Evolutionary conservation across 92 coral and sea anemone genomes (phyloP).

Genomic region (Palythoa caribaeorum): DNA sequence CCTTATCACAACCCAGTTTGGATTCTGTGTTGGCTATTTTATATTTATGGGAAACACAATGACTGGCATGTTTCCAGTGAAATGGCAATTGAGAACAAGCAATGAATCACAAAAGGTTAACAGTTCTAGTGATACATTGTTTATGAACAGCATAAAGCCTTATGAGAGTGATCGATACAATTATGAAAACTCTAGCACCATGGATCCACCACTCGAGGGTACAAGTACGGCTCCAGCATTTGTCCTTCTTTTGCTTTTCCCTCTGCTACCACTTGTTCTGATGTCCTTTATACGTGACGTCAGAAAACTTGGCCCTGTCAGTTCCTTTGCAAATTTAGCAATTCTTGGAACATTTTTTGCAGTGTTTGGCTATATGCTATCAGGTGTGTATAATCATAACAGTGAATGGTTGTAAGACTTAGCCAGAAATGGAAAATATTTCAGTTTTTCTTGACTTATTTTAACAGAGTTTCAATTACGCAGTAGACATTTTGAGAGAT

Average conservation of each 20-base stretch:
- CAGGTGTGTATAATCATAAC: conserved; percentile 67
- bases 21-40: conserved; percentile 94
- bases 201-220: conserved; percentile 9
- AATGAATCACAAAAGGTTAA: conserved; percentile 1
- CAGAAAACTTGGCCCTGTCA: conserved; percentile 86
- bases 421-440: too few species aligned
- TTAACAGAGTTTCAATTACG: too few species aligned
- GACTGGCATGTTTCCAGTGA: conserved; percentile 73
- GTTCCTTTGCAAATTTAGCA: conserved; percentile 78
- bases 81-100: not conserved
- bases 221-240: conserved; percentile 68
- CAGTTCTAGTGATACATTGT: conserved; percentile 16
- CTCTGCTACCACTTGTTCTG: conserved; percentile 77
- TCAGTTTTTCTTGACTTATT: too few species aligned
- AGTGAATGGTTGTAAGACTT: too few species aligned
- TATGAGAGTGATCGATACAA: not conserved
- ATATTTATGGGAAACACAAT: conserved; percentile 94
- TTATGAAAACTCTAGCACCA: conserved; percentile 5
- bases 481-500: too few species aligned
- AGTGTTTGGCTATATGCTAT: conserved; percentile 85
- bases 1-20: conserved; percentile 84
- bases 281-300: conserved; percentile 86
- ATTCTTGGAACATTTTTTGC: conserved; percentile 78
- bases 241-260: conserved; percentile 71
- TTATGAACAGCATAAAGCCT: not conserved